phyloP scores from a whole-genome alignment of 2,797 vertebrate genomes.

The Leptatherina wallacei region DNA sequence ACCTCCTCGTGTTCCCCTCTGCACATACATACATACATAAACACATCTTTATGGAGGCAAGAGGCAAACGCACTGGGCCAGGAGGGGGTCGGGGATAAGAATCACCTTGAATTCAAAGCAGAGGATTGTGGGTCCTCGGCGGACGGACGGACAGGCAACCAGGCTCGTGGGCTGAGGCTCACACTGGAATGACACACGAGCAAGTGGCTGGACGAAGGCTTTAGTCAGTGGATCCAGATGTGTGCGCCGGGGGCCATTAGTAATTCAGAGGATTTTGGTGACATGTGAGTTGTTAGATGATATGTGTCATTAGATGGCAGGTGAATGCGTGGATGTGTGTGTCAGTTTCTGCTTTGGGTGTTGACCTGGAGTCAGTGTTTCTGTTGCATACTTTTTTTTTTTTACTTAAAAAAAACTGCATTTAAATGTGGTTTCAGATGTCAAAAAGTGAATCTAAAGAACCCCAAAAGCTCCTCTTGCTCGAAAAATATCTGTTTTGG shows the following conservation, averaged over 20 bases:
- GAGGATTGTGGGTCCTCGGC: constrained; percentile 81
- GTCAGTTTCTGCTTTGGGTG: constrained; percentile 1
- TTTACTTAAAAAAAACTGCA: constrained; percentile 1
- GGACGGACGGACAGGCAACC: constrained; percentile 56
- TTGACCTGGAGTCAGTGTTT: neutral
- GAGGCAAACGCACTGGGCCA: constrained; percentile 75
- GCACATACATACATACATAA: constrained; percentile 87
- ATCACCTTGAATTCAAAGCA: constrained; percentile 88
- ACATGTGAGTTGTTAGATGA: constrained; percentile 53
- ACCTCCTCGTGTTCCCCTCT: constrained; percentile 77
- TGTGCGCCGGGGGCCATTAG: constrained; percentile 43
- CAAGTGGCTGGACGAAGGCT: constrained; percentile 51
- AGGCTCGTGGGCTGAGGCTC: constrained; percentile 62
- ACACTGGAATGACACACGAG: constrained; percentile 58
- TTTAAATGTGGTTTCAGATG: constrained; percentile 12
- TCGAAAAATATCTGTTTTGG: constrained; percentile 24
- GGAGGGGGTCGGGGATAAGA: constrained; percentile 81
- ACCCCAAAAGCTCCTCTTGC: constrained; percentile 17
- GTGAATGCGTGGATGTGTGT: constrained; percentile 5
- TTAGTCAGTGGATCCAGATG: constrained; percentile 50
- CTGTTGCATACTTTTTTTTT: neutral
- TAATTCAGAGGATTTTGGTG: constrained; percentile 60
- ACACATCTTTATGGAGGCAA: constrained; percentile 85
- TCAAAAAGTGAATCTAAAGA: constrained; percentile 28
- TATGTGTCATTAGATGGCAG: constrained; percentile 48